Percentiles rank a stretch among this genome's conserved stretches.
Evolutionary conservation across 2,797 vertebrate species (phyloP).

Genomic region (Darevskia mixta): DNA sequence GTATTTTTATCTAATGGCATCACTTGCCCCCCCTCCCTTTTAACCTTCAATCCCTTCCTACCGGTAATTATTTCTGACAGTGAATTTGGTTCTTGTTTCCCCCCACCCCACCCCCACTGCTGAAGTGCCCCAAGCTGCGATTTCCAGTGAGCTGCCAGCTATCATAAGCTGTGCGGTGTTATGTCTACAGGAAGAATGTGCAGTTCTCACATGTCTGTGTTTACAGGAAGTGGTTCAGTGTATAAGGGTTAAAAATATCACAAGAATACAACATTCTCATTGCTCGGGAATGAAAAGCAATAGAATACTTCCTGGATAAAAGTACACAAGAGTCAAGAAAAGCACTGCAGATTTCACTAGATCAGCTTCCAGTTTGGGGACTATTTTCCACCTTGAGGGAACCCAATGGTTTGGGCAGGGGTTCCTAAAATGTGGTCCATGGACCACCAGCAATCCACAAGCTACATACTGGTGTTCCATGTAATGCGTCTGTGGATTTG

Average conservation of each 20-base stretch:
- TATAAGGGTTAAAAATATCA: slow-evolving; percentile 4
- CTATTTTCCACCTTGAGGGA: background rate
- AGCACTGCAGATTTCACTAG: background rate
- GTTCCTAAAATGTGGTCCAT: background rate
- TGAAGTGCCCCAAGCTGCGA: background rate
- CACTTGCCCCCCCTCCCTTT: background rate
- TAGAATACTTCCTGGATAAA: background rate
- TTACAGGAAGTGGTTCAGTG: slow-evolving; percentile 4
- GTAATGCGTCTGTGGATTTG: no score
- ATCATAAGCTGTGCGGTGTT: background rate
- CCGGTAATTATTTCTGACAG: background rate
- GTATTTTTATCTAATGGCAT: background rate
- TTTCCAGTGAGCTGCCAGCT: background rate
- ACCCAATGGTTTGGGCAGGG: background rate
- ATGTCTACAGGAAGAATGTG: slow-evolving; percentile 3
- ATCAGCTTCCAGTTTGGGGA: background rate
- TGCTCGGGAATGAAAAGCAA: background rate
- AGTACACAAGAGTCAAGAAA: background rate
- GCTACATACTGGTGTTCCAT: no score
- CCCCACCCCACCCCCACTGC: no score
- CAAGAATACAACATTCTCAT: background rate
- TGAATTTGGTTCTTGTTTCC: background rate
- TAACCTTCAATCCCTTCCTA: background rate
- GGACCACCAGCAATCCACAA: no score
- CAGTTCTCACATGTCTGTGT: background rate